A percentile compares a stretch with the other conserved stretches of the same genome.
Conservation (phyloP, 2,797 vertebrate species). For the Sebastes oblongus region DNA sequence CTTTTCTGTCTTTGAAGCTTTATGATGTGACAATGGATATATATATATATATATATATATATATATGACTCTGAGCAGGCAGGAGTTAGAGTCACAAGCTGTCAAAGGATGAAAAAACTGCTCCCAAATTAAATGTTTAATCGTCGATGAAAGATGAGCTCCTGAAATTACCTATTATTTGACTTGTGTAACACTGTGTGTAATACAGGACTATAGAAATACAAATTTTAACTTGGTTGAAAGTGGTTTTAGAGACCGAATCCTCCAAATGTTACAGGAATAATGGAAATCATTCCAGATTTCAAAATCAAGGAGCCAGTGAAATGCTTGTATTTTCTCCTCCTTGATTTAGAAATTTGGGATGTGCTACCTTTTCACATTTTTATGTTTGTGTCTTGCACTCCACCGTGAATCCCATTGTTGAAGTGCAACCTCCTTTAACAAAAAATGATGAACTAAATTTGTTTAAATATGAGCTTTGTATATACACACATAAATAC, state of each 20-base stretch:
- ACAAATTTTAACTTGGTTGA: neutral
- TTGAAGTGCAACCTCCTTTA: too few relatives aligned
- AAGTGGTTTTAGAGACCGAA: neutral
- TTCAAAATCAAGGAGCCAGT: too few relatives aligned
- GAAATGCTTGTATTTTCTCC: too few relatives aligned
- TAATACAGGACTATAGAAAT: neutral
- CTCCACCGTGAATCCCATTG: too few relatives aligned
- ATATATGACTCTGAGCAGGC: neutral
- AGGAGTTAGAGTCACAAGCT: neutral
- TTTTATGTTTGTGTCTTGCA: fast-evolving
- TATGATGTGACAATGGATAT: neutral
- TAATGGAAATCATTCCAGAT: too few relatives aligned
- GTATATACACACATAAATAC: neutral
- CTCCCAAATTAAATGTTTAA: neutral
- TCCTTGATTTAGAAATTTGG: too few relatives aligned
- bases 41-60: too few relatives aligned
- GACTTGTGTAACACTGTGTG: neutral
- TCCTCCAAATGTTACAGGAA: neutral
- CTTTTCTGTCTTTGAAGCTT: neutral
- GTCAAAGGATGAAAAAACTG: neutral
- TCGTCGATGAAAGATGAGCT: neutral
- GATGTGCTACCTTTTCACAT: too few relatives aligned
- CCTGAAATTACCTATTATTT: neutral
- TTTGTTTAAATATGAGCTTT: neutral
- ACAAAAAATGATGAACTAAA: neutral